Evolutionary conservation across 2,113 vertebrate species (phyloP).

Genomic region (Rhinolophus sinicus): DNA sequence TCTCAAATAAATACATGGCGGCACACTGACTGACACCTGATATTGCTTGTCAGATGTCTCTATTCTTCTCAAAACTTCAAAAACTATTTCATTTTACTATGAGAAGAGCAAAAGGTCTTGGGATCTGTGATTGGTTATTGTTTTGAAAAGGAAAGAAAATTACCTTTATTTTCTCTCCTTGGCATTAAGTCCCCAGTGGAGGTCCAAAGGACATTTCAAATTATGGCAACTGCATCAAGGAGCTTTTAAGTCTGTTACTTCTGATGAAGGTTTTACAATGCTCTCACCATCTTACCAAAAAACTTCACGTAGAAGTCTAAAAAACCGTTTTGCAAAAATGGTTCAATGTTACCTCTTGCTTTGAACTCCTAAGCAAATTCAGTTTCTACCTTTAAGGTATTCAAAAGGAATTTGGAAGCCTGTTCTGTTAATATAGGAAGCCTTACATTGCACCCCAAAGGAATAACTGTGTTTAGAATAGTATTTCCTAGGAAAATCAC

Average conservation of each 20-base stretch:
- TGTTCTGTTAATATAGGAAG: not conserved
- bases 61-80: conserved; percentile 70
- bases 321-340: not conserved
- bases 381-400: conserved; percentile 29
- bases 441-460: not conserved
- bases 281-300: not conserved
- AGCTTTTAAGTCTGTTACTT: conserved; percentile 32
- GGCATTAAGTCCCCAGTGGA: conserved; percentile 55
- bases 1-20: not conserved
- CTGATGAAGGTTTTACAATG: conserved; percentile 51
- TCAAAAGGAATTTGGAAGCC: not conserved
- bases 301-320: conserved; percentile 1
- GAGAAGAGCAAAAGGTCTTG: conserved; percentile 73
- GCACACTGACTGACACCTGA: not conserved
- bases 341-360: not conserved
- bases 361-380: conserved; percentile 57
- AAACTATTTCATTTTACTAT: conserved; percentile 74
- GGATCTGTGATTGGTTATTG: conserved; percentile 80
- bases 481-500: not conserved
- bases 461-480: conserved; percentile 9
- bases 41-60: conserved; percentile 43
- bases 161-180: conserved; percentile 76
- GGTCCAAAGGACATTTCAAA: conserved; percentile 66
- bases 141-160: conserved; percentile 79
- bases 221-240: conserved; percentile 50